Evolutionary conservation across 2,888 invertebrate species (phyloP).

Genomic region (Lepetodrilus schrolli): DNA sequence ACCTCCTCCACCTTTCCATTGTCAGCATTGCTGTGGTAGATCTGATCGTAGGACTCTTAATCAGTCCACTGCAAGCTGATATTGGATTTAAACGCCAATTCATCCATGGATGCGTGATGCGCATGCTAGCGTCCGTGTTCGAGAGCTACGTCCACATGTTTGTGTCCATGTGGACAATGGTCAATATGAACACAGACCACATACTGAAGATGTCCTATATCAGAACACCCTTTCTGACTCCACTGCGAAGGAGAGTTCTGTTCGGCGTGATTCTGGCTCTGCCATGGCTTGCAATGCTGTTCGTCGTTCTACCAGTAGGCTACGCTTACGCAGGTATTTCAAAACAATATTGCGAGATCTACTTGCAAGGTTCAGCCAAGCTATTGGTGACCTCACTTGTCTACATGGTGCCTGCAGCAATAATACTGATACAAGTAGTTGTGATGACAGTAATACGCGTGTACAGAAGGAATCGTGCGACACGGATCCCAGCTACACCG

Average conservation of each 20-base stretch:
- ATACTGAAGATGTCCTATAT: neutral
- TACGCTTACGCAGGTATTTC: neutral
- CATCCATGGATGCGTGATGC: neutral
- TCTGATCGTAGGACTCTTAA: neutral
- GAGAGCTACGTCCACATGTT: neutral
- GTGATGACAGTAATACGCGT: no score
- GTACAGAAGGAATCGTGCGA: no score
- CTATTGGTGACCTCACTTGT: neutral
- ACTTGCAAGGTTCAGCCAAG: neutral
- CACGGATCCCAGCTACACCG: no score
- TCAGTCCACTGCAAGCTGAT: neutral
- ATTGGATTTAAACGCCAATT: neutral
- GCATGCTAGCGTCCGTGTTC: neutral
- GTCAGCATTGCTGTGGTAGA: neutral
- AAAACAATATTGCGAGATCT: neutral
- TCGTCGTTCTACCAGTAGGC: neutral
- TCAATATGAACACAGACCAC: neutral
- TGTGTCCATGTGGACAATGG: neutral
- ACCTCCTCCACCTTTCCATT: neutral
- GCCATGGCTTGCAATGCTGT: neutral
- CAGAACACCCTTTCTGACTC: neutral
- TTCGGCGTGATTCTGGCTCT: neutral
- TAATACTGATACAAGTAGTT: neutral
- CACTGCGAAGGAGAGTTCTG: neutral
- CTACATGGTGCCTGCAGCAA: neutral